Evolutionary conservation across 2,888 invertebrate genomes (phyloP).

Genomic region (Orchestes rusci): DNA sequence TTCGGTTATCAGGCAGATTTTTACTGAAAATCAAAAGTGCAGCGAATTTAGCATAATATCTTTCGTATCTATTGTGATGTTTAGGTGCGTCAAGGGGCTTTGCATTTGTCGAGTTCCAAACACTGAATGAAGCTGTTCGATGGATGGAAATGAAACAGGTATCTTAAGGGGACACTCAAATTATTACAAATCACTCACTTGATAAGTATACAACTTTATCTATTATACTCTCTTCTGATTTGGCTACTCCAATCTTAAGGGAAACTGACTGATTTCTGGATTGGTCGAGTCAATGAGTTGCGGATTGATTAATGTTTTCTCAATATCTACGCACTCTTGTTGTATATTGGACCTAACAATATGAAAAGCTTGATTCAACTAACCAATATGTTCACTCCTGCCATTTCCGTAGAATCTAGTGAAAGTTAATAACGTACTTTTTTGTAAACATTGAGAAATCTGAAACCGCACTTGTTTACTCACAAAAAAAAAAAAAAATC

Average conservation of each 20-base stretch:
- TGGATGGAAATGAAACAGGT: conserved; percentile 93
- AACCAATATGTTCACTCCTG: too few relatives aligned
- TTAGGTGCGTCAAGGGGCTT: conserved; percentile 86
- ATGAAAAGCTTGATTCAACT: too few relatives aligned
- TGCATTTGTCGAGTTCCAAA: conserved; percentile 90
- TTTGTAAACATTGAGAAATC: neutral
- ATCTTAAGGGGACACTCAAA: conserved; percentile 37
- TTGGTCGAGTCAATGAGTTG: too few relatives aligned
- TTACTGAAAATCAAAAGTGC: conserved; percentile 39
- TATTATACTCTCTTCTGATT: conserved; percentile 5
- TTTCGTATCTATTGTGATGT: conserved; percentile 52
- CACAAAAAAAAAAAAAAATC: neutral
- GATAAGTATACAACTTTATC: conserved; percentile 19
- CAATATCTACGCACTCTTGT: too few relatives aligned
- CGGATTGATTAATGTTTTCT: too few relatives aligned
- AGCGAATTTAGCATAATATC: conserved; percentile 41
- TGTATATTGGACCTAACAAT: too few relatives aligned
- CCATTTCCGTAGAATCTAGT: too few relatives aligned
- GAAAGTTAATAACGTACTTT: too few relatives aligned
- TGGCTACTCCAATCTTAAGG: too few relatives aligned
- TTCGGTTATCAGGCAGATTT: conserved; percentile 42
- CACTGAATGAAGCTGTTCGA: conserved; percentile 76
- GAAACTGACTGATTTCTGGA: too few relatives aligned
- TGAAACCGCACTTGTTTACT: neutral
- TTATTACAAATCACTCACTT: conserved; percentile 8